Evolutionary conservation across 1,140 invertebrate species (phyloP).

Genomic region (Contarinia nasturtii): DNA sequence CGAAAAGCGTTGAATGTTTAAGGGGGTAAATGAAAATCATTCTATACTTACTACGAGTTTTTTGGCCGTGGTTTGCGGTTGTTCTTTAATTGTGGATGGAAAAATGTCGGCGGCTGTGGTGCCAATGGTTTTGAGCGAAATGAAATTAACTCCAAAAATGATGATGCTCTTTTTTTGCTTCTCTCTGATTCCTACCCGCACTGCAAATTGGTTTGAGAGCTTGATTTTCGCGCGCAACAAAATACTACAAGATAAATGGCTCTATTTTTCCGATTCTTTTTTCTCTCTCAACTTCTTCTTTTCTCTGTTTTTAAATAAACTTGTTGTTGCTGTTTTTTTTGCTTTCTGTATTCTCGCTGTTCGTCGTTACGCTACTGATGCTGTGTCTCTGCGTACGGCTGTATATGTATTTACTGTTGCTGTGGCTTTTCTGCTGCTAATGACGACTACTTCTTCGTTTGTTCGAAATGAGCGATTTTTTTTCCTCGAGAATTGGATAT

Average conservation of each 20-base stretch:
- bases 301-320: neutral
- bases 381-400: no score
- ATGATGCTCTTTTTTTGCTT: neutral
- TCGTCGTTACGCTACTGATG: no score
- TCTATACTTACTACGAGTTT: conserved; percentile 22
- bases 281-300: neutral
- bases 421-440: no score
- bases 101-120: conserved; percentile 20
- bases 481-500: neutral
- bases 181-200: no score
- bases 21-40: no score
- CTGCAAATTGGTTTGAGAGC: neutral
- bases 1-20: neutral
- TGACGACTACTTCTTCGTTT: no score
- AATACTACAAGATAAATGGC: conserved; percentile 4
- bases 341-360: no score
- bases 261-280: conserved; percentile 3
- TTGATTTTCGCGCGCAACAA: neutral
- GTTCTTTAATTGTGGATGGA: conserved; percentile 23
- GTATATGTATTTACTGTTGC: no score
- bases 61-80: conserved; percentile 23
- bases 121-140: conserved; percentile 18
- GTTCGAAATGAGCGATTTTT: no score
- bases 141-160: conserved; percentile 25
- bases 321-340: neutral